Conservation (phyloP, 2,113 vertebrate genomes). For the Mormyrus iriodes region DNA sequence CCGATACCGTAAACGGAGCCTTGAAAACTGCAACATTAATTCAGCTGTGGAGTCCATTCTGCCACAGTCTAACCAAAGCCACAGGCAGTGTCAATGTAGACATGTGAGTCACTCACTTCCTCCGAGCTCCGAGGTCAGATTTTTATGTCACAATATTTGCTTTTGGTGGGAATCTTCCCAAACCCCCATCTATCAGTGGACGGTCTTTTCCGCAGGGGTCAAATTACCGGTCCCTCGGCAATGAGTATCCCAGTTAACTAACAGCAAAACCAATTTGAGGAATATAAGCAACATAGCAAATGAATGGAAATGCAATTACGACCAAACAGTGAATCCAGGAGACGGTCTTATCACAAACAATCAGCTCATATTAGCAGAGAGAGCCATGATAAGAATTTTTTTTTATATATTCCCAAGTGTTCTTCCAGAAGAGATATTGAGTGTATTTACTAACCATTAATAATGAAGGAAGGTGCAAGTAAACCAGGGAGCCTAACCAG, state of each 20-base stretch:
- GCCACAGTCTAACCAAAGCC: background rate
- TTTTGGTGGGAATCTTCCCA: slow-evolving; percentile 47
- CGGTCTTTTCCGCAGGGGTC: slow-evolving; percentile 33
- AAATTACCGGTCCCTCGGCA: slow-evolving; percentile 34
- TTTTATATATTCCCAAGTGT: background rate
- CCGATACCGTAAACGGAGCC: background rate
- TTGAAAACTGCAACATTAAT: background rate
- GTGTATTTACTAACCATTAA: slow-evolving; percentile 1
- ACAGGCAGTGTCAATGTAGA: slow-evolving; percentile 34
- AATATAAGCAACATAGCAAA: background rate
- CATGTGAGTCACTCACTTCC: slow-evolving; percentile 48
- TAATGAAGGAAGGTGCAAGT: background rate
- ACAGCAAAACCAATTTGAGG: background rate
- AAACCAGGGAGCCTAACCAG: slow-evolving; percentile 10
- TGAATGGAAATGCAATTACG: background rate
- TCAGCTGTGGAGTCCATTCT: background rate
- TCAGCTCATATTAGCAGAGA: slow-evolving; percentile 14
- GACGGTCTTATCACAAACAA: background rate
- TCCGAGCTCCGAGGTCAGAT: slow-evolving; percentile 40
- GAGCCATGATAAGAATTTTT: background rate
- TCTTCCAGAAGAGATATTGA: background rate
- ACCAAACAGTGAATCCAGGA: background rate
- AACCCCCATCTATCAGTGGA: slow-evolving; percentile 38
- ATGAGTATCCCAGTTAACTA: slow-evolving; percentile 18
- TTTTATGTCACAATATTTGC: slow-evolving; percentile 35